Evolutionary conservation across 2,888 invertebrate genomes (phyloP).

Genomic region (Allacma fusca): DNA sequence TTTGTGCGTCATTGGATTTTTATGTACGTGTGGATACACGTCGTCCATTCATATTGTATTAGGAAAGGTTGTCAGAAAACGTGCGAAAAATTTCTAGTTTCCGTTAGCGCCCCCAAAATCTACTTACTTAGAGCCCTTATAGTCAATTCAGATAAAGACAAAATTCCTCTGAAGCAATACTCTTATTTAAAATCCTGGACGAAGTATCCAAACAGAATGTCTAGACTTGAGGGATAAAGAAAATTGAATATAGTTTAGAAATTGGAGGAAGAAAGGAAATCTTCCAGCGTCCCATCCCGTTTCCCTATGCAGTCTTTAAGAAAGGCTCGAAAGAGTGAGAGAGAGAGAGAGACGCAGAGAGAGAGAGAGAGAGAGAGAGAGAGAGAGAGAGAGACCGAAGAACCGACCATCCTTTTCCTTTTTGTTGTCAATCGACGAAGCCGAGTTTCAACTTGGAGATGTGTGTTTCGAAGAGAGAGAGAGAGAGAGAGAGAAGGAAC

Average conservation of each 20-base stretch:
- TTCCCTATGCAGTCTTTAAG: neutral
- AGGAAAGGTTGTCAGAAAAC: neutral
- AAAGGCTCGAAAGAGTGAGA: neutral
- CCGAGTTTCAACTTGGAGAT: neutral
- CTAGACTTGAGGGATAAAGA: conserved; percentile 1
- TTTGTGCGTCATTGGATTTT: too few relatives aligned
- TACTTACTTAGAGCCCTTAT: neutral
- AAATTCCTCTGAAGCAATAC: neutral
- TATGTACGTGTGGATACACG: too few relatives aligned
- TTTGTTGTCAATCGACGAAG: conserved; percentile 13
- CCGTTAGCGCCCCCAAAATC: neutral
- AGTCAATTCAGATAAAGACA: neutral
- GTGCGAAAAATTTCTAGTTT: neutral
- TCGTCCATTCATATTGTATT: too few relatives aligned
- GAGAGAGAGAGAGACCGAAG: neutral
- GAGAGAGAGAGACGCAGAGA: neutral
- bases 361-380: conserved; percentile 1
- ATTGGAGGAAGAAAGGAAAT: conserved; percentile 12
- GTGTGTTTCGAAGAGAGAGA: neutral
- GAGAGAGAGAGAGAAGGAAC: conserved; percentile 9
- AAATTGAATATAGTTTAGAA: conserved; percentile 7
- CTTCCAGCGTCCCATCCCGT: neutral
- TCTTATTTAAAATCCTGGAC: conserved; percentile 6
- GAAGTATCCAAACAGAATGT: neutral
- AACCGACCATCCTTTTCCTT: conserved; percentile 16